Percentiles rank a stretch among this genome's conserved stretches.
Evolutionary conservation across 1,140 invertebrate genomes (phyloP).

Genomic region (Anastrepha obliqua): DNA sequence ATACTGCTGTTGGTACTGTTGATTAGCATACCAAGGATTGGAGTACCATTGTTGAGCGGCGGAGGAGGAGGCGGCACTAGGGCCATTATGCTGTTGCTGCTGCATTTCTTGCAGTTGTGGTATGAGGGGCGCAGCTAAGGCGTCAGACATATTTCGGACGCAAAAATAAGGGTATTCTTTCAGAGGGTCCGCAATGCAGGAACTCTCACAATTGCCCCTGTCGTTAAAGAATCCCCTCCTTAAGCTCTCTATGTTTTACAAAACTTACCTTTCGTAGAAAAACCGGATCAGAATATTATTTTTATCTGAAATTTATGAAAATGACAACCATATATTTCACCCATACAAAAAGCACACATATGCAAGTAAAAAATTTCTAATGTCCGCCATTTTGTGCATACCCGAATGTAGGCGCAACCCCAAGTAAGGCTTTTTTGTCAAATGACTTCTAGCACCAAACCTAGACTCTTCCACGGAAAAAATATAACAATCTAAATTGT

Average conservation of each 20-base stretch:
- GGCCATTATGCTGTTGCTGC: conserved; percentile 60
- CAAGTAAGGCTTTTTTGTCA: neutral
- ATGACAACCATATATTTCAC: neutral
- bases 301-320: neutral
- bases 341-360: neutral
- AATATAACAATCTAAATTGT: neutral
- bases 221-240: neutral
- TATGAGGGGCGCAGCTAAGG: conserved; percentile 70
- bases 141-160: conserved; percentile 64
- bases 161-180: conserved; percentile 6
- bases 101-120: conserved; percentile 72
- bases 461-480: neutral
- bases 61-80: conserved; percentile 55
- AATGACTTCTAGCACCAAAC: neutral
- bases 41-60: conserved; percentile 64
- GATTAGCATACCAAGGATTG: conserved; percentile 66
- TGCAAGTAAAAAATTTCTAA: neutral
- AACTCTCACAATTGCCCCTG: neutral
- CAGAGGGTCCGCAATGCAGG: neutral
- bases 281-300: neutral
- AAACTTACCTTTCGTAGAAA: conserved; percentile 28
- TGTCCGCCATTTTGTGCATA: conserved; percentile 40
- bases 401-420: neutral
- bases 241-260: neutral
- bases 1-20: conserved; percentile 66